Conservation (phyloP, 1,140 invertebrate species). For the Meloidogyne hapla region DNA sequence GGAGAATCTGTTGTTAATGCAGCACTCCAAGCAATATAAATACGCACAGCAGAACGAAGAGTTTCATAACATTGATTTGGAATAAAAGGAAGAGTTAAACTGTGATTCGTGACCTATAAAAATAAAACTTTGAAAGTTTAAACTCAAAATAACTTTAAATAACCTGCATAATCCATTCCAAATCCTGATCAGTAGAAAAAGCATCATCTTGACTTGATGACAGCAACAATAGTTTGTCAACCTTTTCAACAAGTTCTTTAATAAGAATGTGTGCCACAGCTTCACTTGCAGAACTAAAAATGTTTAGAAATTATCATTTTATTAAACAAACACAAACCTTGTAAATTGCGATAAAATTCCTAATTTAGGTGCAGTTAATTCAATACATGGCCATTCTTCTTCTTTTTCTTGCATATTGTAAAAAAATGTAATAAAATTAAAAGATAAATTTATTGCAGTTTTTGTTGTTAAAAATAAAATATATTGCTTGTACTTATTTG, state of each 20-base stretch:
- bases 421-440: not conserved
- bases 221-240: slow-evolving; percentile 33
- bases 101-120: slow-evolving; percentile 35
- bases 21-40: slow-evolving; percentile 49
- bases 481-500: not conserved
- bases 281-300: slow-evolving; percentile 42
- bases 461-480: not conserved
- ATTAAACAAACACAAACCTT: not conserved
- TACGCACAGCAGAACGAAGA: slow-evolving; percentile 44
- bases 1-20: slow-evolving; percentile 38
- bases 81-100: slow-evolving; percentile 43
- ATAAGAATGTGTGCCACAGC: slow-evolving; percentile 44
- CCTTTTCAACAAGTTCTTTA: slow-evolving; percentile 48
- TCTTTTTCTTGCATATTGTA: slow-evolving; percentile 1
- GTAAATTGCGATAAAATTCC: slow-evolving; percentile 25
- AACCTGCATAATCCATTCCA: slow-evolving; percentile 54
- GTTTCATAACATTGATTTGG: slow-evolving; percentile 38
- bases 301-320: not conserved
- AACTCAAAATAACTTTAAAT: not conserved
- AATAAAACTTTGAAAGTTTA: slow-evolving; percentile 6
- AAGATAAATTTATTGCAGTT: not conserved
- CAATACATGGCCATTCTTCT: slow-evolving; percentile 20
- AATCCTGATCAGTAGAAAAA: slow-evolving; percentile 40
- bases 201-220: not conserved
- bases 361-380: slow-evolving; percentile 13